Conservation (phyloP, 1,140 invertebrate species). For the Globodera rostochiensis region DNA sequence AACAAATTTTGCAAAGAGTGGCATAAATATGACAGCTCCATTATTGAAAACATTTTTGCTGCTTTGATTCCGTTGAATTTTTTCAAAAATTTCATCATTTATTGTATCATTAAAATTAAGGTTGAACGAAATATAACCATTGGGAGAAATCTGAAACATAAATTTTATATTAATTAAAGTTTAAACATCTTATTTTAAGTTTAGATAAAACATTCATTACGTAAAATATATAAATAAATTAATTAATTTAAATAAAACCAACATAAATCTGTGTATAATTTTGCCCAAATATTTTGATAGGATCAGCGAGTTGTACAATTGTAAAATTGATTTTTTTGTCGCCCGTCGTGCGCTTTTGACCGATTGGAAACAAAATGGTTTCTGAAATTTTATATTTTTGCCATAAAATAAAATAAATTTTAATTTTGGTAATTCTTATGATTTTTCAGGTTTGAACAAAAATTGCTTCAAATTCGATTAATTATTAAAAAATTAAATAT, state of each 20-base stretch:
- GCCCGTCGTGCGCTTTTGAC: neutral
- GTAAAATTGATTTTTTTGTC: neutral
- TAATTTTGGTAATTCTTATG: too few species aligned
- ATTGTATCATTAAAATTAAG: constrained; percentile 2
- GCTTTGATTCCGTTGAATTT: neutral
- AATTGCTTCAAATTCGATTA: neutral
- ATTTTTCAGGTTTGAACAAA: too few species aligned
- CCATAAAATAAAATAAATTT: neutral
- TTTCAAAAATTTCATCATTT: neutral
- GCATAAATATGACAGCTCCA: neutral
- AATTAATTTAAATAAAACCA: neutral
- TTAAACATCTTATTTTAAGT: too few species aligned
- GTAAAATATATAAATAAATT: neutral
- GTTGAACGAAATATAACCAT: constrained; percentile 18
- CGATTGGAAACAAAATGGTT: constrained; percentile 33
- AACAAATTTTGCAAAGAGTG: neutral
- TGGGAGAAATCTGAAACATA: constrained; percentile 14
- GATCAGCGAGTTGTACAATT: neutral
- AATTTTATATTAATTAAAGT: too few species aligned
- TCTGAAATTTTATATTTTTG: constrained; percentile 26
- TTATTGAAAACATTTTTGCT: neutral
- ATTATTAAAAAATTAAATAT: too few species aligned
- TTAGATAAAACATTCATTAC: too few species aligned
- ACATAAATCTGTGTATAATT: constrained; percentile 1
- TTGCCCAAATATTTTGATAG: constrained; percentile 24